phyloP scores from a whole-genome alignment of 1,140 invertebrate species.

The Cydia strobilella region DNA sequence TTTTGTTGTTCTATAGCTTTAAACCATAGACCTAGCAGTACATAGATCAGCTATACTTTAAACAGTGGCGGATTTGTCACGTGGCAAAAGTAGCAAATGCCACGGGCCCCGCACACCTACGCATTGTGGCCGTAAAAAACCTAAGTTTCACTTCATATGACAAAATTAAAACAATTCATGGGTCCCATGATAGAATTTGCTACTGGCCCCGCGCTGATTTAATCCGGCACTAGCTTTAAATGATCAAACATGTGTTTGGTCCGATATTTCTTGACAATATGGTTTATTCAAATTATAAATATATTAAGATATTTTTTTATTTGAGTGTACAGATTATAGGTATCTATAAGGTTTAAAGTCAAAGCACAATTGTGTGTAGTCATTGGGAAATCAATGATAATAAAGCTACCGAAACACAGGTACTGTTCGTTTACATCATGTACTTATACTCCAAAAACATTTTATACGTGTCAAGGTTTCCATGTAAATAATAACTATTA shows the following conservation, averaged over 20 bases:
- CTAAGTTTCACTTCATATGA: too few relatives aligned
- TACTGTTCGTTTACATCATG: background rate
- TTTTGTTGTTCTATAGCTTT: background rate
- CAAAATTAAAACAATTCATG: too few relatives aligned
- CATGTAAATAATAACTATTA: background rate
- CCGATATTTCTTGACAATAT: background rate
- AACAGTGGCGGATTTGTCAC: too few relatives aligned
- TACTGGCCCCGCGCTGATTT: too few relatives aligned
- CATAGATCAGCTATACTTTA: too few relatives aligned
- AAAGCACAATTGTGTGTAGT: background rate
- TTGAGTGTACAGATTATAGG: background rate
- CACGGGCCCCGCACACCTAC: too few relatives aligned
- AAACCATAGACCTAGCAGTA: too few relatives aligned
- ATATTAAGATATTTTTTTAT: background rate
- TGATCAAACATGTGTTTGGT: background rate
- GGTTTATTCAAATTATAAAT: background rate
- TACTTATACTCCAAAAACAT: background rate
- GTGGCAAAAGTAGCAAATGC: too few relatives aligned
- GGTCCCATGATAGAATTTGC: too few relatives aligned
- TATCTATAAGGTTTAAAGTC: background rate
- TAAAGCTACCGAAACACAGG: conserved; percentile 2
- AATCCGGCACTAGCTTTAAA: too few relatives aligned
- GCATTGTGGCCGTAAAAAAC: too few relatives aligned
- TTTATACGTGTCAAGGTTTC: background rate
- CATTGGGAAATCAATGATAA: background rate